Evolutionary conservation across 2,888 invertebrate species (phyloP).

Genomic region (Neria commutata): DNA sequence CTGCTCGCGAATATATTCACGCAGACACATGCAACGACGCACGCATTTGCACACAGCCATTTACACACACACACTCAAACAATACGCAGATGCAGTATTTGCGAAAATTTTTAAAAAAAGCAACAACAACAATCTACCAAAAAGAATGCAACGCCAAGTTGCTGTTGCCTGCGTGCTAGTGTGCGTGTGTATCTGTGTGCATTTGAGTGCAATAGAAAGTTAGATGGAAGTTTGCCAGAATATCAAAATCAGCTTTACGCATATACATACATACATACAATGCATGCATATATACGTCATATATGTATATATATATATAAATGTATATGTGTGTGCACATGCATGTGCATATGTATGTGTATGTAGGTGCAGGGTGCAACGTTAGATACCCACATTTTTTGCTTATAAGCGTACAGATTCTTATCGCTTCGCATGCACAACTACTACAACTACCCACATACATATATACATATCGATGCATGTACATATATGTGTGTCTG

Average conservation of each 20-base stretch:
- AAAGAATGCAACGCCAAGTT: neutral
- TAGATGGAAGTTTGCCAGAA: constrained; percentile 25
- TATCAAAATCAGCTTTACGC: constrained; percentile 6
- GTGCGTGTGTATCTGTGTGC: neutral
- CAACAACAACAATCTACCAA: neutral
- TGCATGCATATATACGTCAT: constrained; percentile 1
- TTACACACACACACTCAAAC: constrained; percentile 33
- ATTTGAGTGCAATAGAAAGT: constrained; percentile 3
- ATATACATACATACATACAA: constrained; percentile 7
- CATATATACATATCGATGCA: no score
- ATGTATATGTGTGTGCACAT: neutral
- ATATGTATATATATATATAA: neutral
- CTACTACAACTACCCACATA: no score
- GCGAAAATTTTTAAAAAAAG: constrained; percentile 5
- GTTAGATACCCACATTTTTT: no score
- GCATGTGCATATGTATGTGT: neutral
- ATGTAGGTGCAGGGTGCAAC: neutral
- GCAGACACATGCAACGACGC: constrained; percentile 5
- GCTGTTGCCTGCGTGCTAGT: neutral
- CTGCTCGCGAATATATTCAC: neutral
- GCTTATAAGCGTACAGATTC: neutral
- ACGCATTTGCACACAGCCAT: constrained; percentile 29
- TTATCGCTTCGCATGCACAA: no score
- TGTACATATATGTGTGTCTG: no score
- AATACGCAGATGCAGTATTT: constrained; percentile 40